These are phyloP conservation scores for Drosophila meridionalis DNA, from an alignment of 2,888 invertebrate species.

Conservation along the genomic window DNA sequence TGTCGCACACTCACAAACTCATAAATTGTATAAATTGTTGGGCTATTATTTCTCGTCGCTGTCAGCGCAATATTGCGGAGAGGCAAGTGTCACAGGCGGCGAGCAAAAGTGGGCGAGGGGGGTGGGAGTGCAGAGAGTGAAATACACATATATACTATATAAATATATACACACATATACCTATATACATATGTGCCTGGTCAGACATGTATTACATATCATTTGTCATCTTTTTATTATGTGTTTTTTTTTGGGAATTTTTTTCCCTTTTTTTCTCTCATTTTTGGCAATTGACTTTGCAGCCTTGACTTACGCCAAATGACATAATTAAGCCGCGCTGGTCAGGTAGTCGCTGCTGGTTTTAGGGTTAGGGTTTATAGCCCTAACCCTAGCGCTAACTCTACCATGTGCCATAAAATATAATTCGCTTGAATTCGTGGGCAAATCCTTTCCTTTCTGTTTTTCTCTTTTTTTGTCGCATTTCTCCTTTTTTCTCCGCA, in stretches of 20 bases:
- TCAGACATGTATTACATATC: constrained; percentile 48
- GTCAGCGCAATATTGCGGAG: constrained; percentile 82
- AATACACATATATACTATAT: background rate
- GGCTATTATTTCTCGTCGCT: constrained; percentile 82
- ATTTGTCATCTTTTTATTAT: constrained; percentile 51
- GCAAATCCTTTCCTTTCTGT: constrained; percentile 63
- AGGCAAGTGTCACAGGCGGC: constrained; percentile 73
- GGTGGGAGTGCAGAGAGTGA: constrained; percentile 3
- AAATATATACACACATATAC: constrained; percentile 2
- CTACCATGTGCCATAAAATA: constrained; percentile 56
- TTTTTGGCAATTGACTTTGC: constrained; percentile 74
- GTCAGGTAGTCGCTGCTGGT: constrained; percentile 53
- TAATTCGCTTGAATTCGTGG: constrained; percentile 69
- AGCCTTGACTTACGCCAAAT: constrained; percentile 78
- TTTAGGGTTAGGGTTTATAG: constrained; percentile 44
- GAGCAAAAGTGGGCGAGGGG: background rate
- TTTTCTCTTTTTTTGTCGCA: constrained; percentile 34
- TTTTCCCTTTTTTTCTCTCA: constrained; percentile 31
- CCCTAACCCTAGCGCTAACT: constrained; percentile 45
- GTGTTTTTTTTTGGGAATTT: constrained; percentile 26
- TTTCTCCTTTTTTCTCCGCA: constrained; percentile 43
- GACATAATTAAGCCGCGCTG: constrained; percentile 70
- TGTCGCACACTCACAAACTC: constrained; percentile 64
- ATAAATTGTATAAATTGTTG: constrained; percentile 82
- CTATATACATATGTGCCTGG: constrained; percentile 30